A percentile compares a stretch with the other conserved stretches of the same genome.
Conservation (phyloP, 2,113 vertebrate species). For the Oostethus manadensis region DNA sequence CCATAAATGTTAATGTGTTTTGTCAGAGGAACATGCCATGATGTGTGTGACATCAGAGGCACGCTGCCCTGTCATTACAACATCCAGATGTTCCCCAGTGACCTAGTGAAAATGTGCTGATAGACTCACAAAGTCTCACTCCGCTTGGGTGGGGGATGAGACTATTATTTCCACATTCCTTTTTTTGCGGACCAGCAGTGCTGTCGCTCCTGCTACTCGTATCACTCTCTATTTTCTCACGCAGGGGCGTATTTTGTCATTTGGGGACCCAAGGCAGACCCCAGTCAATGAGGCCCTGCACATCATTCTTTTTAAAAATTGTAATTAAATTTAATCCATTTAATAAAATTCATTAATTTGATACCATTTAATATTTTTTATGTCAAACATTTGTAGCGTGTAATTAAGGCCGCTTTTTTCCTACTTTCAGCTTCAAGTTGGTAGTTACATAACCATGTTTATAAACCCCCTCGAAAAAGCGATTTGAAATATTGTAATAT, state of each 20-base stretch:
- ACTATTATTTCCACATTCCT: constrained; percentile 12
- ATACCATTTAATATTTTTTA: too few relatives aligned
- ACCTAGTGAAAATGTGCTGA: constrained; percentile 18
- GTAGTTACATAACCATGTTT: too few relatives aligned
- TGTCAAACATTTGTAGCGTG: too few relatives aligned
- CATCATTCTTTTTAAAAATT: too few relatives aligned
- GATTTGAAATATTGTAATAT: too few relatives aligned
- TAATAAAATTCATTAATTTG: too few relatives aligned
- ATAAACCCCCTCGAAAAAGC: neutral
- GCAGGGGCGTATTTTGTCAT: too few relatives aligned
- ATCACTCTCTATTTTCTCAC: neutral
- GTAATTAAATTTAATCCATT: too few relatives aligned
- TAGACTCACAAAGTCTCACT: neutral
- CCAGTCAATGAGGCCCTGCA: too few relatives aligned
- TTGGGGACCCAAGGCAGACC: too few relatives aligned
- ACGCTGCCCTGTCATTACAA: constrained; percentile 37
- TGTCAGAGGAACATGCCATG: constrained; percentile 4
- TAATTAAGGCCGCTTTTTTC: too few relatives aligned
- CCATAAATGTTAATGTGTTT: constrained; percentile 26
- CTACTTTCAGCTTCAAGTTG: too few relatives aligned
- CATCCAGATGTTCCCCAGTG: constrained; percentile 47
- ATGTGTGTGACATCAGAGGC: constrained; percentile 23
- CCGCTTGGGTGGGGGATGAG: neutral
- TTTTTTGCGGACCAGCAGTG: constrained; percentile 3
- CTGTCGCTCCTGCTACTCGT: neutral